These are phyloP conservation scores for Anoplius nigerrimus DNA, from an alignment of 2,888 invertebrate genomes.

Conservation along the genomic window DNA sequence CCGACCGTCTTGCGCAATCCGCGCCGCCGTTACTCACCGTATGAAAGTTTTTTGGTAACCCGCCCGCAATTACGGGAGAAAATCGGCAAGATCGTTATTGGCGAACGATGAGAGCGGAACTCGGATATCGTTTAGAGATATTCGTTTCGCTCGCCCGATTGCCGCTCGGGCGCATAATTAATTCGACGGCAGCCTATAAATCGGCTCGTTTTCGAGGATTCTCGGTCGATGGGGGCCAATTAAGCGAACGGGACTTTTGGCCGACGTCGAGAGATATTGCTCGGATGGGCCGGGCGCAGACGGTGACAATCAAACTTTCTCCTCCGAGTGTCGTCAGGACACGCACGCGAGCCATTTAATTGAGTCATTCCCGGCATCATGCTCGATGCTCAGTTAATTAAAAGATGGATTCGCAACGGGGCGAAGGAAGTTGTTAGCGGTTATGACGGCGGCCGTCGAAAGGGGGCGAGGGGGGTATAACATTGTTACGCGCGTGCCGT, in stretches of 20 bases:
- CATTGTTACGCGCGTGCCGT: constrained; percentile 2
- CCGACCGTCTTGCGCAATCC: constrained; percentile 31
- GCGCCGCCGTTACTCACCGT: not conserved
- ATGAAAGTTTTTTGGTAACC: constrained; percentile 39
- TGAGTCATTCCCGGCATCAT: constrained; percentile 60
- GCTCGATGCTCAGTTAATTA: constrained; percentile 61
- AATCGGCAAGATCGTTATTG: constrained; percentile 39
- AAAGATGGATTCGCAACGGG: constrained; percentile 37
- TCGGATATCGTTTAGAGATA: constrained; percentile 12
- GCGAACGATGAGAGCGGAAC: constrained; percentile 19
- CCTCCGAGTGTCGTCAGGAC: constrained; percentile 50
- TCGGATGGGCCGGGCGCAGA: constrained; percentile 4
- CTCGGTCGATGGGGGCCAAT: not conserved
- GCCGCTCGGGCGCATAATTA: constrained; percentile 29
- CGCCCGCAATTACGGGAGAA: constrained; percentile 35
- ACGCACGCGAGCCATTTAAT: constrained; percentile 53
- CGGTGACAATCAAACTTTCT: constrained; percentile 49
- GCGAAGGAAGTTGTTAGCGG: constrained; percentile 49
- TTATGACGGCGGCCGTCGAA: constrained; percentile 10
- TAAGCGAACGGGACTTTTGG: constrained; percentile 27
- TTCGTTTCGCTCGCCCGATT: not conserved
- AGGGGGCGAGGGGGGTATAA: too few species aligned
- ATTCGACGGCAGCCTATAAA: constrained; percentile 20
- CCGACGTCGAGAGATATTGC: not conserved
- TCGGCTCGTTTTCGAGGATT: constrained; percentile 3